Conservation (phyloP, 2,888 invertebrate species). For the Acronicta leporina region DNA sequence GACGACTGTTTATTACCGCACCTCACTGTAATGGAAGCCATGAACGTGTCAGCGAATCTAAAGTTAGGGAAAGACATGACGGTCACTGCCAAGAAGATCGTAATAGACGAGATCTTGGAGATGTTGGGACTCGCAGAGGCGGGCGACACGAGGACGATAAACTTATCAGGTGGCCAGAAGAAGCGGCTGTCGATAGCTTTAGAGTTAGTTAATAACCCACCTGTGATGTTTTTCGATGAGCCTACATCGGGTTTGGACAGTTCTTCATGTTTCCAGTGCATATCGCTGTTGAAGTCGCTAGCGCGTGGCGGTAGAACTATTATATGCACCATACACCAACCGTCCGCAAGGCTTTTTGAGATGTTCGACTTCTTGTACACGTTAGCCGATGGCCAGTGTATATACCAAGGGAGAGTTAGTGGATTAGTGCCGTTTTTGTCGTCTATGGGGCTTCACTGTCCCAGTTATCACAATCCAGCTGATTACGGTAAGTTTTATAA, state of each 20-base stretch:
- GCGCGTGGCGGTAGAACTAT: conserved; percentile 97
- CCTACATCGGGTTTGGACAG: conserved; percentile 98
- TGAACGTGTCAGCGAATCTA: conserved; percentile 97
- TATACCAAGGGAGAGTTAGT: conserved; percentile 95
- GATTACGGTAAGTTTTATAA: conserved; percentile 93
- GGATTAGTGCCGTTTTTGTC: conserved; percentile 96
- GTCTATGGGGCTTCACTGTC: conserved; percentile 95
- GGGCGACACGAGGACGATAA: conserved; percentile 93
- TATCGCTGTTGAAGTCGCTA: conserved; percentile 95
- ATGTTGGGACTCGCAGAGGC: conserved; percentile 95
- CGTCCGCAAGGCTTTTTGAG: conserved; percentile 97
- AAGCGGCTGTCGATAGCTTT: conserved; percentile 97
- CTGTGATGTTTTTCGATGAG: conserved; percentile 99
- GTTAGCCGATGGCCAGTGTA: conserved; percentile 97
- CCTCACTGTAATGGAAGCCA: conserved; percentile 96
- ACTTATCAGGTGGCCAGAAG: conserved; percentile 96
- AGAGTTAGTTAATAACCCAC: conserved; percentile 98
- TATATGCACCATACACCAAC: conserved; percentile 99
- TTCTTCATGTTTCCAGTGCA: conserved; percentile 97
- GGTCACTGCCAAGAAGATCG: conserved; percentile 92
- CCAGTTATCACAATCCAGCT: conserved; percentile 98
- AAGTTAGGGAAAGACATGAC: conserved; percentile 95
- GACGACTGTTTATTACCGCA: conserved; percentile 96
- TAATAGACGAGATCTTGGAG: conserved; percentile 95
- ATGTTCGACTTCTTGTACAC: conserved; percentile 98